Evolutionary conservation across 2,888 invertebrate species (phyloP).

Genomic region (Ormyrus thymus): DNA sequence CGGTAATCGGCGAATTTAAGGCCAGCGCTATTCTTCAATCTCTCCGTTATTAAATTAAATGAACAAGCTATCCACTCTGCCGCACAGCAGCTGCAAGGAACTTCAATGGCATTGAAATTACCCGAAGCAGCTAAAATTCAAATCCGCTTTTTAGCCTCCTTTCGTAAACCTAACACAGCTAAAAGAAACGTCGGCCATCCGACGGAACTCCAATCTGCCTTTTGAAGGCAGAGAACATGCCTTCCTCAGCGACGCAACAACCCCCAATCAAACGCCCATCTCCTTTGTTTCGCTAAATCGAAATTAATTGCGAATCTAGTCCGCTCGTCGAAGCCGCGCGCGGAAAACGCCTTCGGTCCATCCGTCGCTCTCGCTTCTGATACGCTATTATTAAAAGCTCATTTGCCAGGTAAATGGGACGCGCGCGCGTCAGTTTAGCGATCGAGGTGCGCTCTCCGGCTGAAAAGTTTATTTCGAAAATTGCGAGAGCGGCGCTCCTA

Average conservation of each 20-base stretch:
- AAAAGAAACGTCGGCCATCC: too few species aligned
- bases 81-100: not conserved
- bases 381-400: constrained; percentile 56
- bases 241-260: constrained; percentile 29
- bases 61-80: not conserved
- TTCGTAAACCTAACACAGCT: too few species aligned
- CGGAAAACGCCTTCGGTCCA: constrained; percentile 41
- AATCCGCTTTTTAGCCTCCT: too few species aligned
- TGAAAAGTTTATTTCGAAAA: constrained; percentile 53
- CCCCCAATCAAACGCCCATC: constrained; percentile 49
- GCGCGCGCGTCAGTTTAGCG: constrained; percentile 55
- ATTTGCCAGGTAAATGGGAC: constrained; percentile 56
- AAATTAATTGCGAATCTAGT: constrained; percentile 57
- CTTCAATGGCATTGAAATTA: too few species aligned
- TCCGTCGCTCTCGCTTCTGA: constrained; percentile 28
- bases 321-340: not conserved
- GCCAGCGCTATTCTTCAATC: not conserved
- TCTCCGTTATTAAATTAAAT: not conserved
- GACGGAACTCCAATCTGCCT: constrained; percentile 16
- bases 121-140: too few species aligned
- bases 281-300: constrained; percentile 53
- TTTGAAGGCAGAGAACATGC: constrained; percentile 46
- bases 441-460: constrained; percentile 20
- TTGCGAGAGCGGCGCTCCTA: constrained; percentile 35
- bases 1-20: not conserved